Conservation (phyloP, 2,797 vertebrate species). For the Pygocentrus nattereri region DNA sequence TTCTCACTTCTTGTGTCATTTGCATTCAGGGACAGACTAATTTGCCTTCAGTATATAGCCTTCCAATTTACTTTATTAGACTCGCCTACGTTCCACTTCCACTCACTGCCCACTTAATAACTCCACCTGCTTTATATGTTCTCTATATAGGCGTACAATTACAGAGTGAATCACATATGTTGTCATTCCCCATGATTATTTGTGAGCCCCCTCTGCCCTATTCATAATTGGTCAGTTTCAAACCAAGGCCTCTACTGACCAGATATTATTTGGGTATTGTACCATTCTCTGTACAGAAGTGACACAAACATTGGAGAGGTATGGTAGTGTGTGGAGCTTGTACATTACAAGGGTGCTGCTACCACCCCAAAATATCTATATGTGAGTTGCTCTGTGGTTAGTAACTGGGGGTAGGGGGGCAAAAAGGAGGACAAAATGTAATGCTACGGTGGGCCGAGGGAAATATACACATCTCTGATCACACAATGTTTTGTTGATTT, state of each 20-base stretch:
- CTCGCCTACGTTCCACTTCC: not conserved
- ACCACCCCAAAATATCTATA: too few species aligned
- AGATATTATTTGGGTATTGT: not conserved
- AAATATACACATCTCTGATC: too few species aligned
- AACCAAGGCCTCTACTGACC: not conserved
- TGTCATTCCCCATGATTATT: not conserved
- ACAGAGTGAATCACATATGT: not conserved
- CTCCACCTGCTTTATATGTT: not conserved
- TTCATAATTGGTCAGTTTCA: not conserved
- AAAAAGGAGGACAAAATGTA: too few species aligned
- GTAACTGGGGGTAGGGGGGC: too few species aligned
- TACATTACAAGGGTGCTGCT: too few species aligned
- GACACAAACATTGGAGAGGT: not conserved
- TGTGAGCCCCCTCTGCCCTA: not conserved
- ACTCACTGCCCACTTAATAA: not conserved
- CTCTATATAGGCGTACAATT: not conserved
- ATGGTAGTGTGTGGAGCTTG: too few species aligned
- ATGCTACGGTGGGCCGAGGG: too few species aligned
- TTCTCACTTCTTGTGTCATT: not conserved
- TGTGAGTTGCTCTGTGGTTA: too few species aligned
- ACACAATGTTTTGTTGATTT: too few species aligned
- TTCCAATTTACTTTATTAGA: not conserved
- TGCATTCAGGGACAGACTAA: conserved; percentile 5
- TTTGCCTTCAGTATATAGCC: not conserved
- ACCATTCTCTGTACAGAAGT: not conserved